A percentile compares a stretch with the other conserved stretches of the same genome.
Evolutionary conservation across 2,888 invertebrate species (phyloP).

Genomic region (Pseudolycoriella hygida): DNA sequence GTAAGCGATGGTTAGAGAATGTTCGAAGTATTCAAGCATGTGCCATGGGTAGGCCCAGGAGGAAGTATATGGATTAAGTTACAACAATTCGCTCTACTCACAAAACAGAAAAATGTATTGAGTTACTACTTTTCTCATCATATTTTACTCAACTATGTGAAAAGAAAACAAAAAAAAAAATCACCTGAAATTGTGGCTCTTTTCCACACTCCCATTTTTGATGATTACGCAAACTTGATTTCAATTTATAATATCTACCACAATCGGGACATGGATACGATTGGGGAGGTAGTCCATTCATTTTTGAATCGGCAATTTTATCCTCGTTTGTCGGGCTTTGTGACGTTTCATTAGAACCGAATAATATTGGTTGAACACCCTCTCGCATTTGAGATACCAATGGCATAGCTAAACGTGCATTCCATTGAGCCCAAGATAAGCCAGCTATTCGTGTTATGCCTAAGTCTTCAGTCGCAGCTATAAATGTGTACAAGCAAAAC

Average conservation of each 20-base stretch:
- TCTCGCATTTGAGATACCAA: constrained; percentile 41
- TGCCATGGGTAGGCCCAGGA: too few relatives aligned
- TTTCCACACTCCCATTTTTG: constrained; percentile 78
- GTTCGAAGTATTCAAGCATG: too few relatives aligned
- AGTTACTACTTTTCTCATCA: too few relatives aligned
- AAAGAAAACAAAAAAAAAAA: too few relatives aligned
- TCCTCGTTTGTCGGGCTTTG: constrained; percentile 11
- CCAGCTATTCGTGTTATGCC: constrained; percentile 52
- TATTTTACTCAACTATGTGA: too few relatives aligned
- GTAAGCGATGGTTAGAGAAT: too few relatives aligned
- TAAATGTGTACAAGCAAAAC: neutral
- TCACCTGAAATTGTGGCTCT: constrained; percentile 48
- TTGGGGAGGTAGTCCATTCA: neutral
- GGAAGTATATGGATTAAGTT: too few relatives aligned
- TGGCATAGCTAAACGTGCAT: constrained; percentile 54
- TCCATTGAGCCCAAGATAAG: constrained; percentile 56
- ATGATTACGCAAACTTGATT: constrained; percentile 67
- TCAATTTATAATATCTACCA: constrained; percentile 70
- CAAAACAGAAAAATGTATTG: too few relatives aligned
- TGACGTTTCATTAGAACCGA: constrained; percentile 25
- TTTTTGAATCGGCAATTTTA: neutral
- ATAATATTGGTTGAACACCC: constrained; percentile 28
- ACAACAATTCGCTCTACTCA: too few relatives aligned
- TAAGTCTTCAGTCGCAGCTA: constrained; percentile 37
- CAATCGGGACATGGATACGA: constrained; percentile 63